These are phyloP conservation scores for Nysson spinosus DNA, from an alignment of 2,888 invertebrate species.

Conservation along the genomic window DNA sequence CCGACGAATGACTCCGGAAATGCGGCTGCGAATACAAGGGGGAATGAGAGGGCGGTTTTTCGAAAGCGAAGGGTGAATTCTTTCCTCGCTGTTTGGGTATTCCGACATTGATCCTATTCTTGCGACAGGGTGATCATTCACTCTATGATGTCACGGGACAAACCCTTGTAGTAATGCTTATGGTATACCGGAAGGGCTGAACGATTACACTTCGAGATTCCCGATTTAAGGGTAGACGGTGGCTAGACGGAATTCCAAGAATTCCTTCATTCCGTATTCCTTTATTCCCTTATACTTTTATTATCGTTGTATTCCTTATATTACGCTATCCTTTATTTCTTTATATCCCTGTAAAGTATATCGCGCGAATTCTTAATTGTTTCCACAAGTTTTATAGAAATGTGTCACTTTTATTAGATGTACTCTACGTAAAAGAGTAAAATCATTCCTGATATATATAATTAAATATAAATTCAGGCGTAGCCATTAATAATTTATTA, in stretches of 20 bases:
- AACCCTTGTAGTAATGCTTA: slow-evolving; percentile 18
- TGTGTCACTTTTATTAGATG: too few species aligned
- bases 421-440: too few species aligned
- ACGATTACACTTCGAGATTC: slow-evolving; percentile 42
- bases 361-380: too few species aligned
- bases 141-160: slow-evolving; percentile 4
- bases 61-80: slow-evolving; percentile 31
- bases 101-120: slow-evolving; percentile 56
- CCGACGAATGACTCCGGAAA: slow-evolving; percentile 58
- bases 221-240: slow-evolving; percentile 6
- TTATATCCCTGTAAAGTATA: too few species aligned
- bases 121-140: slow-evolving; percentile 7
- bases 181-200: slow-evolving; percentile 18
- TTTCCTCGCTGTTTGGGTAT: slow-evolving; percentile 58
- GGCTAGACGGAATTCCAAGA: neutral
- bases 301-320: too few species aligned
- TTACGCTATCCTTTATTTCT: too few species aligned
- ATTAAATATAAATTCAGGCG: too few species aligned
- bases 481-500: too few species aligned
- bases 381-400: too few species aligned
- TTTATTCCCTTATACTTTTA: too few species aligned
- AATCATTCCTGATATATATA: too few species aligned
- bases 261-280: too few species aligned
- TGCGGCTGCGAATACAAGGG: slow-evolving; percentile 45
- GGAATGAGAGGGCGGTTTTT: slow-evolving; percentile 5